Conservation (phyloP, 2,113 vertebrate species). For the Ceyx melanurus region DNA sequence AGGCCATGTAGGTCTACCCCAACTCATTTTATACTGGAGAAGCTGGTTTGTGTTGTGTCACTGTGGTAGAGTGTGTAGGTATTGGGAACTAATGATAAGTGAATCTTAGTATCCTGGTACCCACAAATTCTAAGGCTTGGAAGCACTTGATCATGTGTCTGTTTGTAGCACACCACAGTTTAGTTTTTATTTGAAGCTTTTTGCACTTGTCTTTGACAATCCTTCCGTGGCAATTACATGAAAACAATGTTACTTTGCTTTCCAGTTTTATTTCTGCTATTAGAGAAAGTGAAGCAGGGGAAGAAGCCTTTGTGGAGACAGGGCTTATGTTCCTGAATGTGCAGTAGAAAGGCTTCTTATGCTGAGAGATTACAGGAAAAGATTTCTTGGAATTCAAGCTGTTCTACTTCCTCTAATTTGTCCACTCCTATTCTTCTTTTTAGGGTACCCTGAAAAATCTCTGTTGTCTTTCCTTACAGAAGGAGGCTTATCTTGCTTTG, state of each 20-base stretch:
- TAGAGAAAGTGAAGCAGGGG: background rate
- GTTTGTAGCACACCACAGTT: background rate
- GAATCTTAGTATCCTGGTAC: background rate
- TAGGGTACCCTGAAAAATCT: background rate
- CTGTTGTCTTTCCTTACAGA: background rate
- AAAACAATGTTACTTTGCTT: background rate
- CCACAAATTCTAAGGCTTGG: background rate
- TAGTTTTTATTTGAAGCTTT: background rate
- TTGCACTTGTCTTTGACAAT: background rate
- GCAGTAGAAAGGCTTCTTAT: accelerated
- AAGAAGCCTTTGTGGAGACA: background rate
- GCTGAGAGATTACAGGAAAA: background rate
- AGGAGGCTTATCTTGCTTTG: background rate
- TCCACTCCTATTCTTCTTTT: background rate
- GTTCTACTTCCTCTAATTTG: background rate
- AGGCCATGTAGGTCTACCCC: background rate
- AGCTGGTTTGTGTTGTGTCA: background rate
- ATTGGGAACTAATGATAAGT: background rate
- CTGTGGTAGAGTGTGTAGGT: background rate
- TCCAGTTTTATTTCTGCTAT: background rate
- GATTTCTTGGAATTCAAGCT: background rate
- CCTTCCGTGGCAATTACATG: background rate
- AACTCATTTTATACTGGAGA: background rate
- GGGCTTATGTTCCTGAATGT: background rate
- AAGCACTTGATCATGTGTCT: background rate